phyloP scores from a whole-genome alignment of 2,888 invertebrate genomes.

The Diaperis boleti region DNA sequence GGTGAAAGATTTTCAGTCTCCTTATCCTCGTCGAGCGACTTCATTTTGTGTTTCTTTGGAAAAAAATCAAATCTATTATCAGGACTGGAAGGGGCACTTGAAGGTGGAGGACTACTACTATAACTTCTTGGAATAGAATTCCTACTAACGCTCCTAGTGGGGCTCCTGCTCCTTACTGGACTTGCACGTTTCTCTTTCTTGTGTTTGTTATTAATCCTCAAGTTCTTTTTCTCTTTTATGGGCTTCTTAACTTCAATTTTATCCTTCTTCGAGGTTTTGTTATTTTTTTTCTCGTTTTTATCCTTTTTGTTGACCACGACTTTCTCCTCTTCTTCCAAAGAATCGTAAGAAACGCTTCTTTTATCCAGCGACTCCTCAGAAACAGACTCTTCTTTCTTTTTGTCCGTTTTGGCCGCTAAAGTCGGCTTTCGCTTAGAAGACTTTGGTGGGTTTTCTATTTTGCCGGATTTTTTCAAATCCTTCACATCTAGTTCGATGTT shows the following conservation, averaged over 20 bases:
- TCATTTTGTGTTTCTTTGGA: conserved; percentile 49
- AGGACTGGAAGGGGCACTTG: conserved; percentile 61
- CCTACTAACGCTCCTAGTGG: conserved; percentile 49
- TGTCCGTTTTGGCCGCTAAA: conserved; percentile 58
- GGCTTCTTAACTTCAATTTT: conserved; percentile 47
- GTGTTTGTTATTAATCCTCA: conserved; percentile 36
- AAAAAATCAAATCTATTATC: conserved; percentile 54
- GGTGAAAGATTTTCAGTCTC: conserved; percentile 4
- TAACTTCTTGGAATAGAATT: conserved; percentile 55
- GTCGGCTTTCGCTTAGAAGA: conserved; percentile 58
- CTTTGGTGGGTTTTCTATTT: conserved; percentile 44
- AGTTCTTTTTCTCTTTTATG: conserved; percentile 47
- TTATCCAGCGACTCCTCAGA: conserved; percentile 54
- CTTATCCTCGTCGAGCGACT: conserved; percentile 13
- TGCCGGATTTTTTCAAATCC: conserved; percentile 26
- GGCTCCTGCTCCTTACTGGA: conserved; percentile 51
- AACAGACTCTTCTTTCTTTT: conserved; percentile 57
- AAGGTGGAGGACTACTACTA: conserved; percentile 62
- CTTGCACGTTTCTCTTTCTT: conserved; percentile 51
- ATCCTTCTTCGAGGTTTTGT: conserved; percentile 43
- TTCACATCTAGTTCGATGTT: conserved; percentile 63
- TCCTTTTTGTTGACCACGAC: conserved; percentile 33
- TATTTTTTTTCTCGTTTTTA: conserved; percentile 44
- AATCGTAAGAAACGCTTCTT: conserved; percentile 28
- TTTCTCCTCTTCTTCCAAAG: conserved; percentile 34